Evolutionary conservation across 30 jellyfish, hydroid and myxozoan genomes (phyloP).

Genomic region (Pelagia noctiluca): DNA sequence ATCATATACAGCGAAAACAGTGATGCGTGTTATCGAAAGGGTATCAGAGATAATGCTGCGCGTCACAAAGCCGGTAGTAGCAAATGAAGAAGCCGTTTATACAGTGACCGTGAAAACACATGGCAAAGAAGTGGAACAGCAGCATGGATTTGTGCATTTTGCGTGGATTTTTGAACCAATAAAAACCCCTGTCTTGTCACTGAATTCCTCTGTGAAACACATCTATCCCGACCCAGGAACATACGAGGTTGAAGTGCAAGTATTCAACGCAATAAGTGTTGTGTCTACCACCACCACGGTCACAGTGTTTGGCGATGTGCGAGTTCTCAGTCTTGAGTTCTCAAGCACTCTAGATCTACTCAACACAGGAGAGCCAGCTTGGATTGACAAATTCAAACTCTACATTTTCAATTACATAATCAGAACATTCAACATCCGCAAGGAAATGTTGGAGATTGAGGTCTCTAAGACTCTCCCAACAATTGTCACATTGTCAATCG

Average conservation of each 20-base stretch:
- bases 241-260: slow-evolving; percentile 76
- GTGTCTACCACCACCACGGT: slow-evolving; percentile 60
- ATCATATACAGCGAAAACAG: slow-evolving; percentile 60
- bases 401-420: slow-evolving; percentile 35
- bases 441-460: slow-evolving; percentile 50
- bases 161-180: slow-evolving; percentile 82
- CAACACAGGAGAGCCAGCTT: slow-evolving; percentile 40
- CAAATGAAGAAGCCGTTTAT: slow-evolving; percentile 39
- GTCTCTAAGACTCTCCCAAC: slow-evolving; percentile 65
- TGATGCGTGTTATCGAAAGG: slow-evolving; percentile 64
- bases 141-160: slow-evolving; percentile 73
- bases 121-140: slow-evolving; percentile 25
- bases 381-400: slow-evolving; percentile 40
- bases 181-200: slow-evolving; percentile 64
- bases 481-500: slow-evolving; percentile 59
- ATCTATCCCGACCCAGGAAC: slow-evolving; percentile 61
- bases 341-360: slow-evolving; percentile 68
- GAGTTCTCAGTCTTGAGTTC: slow-evolving; percentile 51
- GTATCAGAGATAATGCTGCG: slow-evolving; percentile 58
- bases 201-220: slow-evolving; percentile 58
- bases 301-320: slow-evolving; percentile 67
- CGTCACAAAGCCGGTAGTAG: slow-evolving; percentile 64
- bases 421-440: slow-evolving; percentile 42
- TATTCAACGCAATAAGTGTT: slow-evolving; percentile 67
- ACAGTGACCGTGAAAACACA: slow-evolving; percentile 51